phyloP scores from a whole-genome alignment of 2,797 vertebrate species.

The Cirrhinus mrigala region DNA sequence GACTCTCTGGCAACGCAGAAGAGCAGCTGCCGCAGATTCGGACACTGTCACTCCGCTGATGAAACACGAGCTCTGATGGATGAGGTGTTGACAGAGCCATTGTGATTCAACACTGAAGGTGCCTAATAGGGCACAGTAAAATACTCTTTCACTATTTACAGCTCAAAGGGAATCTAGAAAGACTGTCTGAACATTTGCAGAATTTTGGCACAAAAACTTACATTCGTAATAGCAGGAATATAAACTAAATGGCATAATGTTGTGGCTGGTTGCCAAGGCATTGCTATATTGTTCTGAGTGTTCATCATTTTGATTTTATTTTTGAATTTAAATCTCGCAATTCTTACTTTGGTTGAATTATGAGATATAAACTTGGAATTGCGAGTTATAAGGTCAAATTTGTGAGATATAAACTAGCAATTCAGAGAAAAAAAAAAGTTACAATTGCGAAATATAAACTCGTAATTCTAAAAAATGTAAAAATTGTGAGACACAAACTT shows the following conservation, averaged over 20 bases:
- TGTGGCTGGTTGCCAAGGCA: neutral
- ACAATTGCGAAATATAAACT: no score
- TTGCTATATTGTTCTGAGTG: neutral
- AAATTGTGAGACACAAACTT: no score
- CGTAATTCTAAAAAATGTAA: no score
- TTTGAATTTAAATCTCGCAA: no score
- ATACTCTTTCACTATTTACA: conserved; percentile 57
- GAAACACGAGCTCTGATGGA: conserved; percentile 65
- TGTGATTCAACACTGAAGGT: conserved; percentile 64
- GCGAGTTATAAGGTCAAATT: no score
- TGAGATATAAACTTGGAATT: no score
- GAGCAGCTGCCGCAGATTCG: neutral
- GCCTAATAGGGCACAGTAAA: conserved; percentile 54
- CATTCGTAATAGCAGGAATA: neutral
- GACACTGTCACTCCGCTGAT: conserved; percentile 20
- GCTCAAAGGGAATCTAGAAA: conserved; percentile 36
- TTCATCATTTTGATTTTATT: neutral
- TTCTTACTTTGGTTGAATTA: no score
- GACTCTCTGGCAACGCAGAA: conserved; percentile 19
- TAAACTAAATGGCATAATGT: neutral
- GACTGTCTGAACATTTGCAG: neutral
- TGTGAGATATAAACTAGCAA: no score
- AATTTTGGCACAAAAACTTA: neutral
- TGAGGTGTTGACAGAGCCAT: conserved; percentile 68
- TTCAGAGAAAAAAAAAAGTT: no score